Evolutionary conservation across 2,888 invertebrate genomes (phyloP).

Genomic region (Galeruca laticollis): DNA sequence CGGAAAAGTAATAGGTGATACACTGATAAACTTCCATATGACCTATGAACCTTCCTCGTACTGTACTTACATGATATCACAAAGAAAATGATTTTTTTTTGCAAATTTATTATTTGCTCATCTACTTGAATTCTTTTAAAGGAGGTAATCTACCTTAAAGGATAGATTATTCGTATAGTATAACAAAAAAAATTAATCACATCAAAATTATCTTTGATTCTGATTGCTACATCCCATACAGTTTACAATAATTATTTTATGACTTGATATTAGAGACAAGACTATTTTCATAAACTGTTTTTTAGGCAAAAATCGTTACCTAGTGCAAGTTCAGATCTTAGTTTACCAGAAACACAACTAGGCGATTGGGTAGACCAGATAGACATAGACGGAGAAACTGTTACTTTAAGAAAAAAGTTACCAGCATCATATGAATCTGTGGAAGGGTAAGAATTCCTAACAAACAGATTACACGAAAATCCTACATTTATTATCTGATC

Average conservation of each 20-base stretch:
- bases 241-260: neutral
- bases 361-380: conserved; percentile 73
- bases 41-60: no score
- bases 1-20: no score
- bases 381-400: conserved; percentile 75
- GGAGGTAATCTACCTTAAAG: no score
- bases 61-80: no score
- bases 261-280: neutral
- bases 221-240: neutral
- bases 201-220: conserved; percentile 19
- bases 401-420: conserved; percentile 73
- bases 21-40: no score
- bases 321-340: conserved; percentile 79
- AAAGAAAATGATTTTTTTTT: no score
- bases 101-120: no score
- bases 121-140: no score
- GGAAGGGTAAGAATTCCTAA: conserved; percentile 53
- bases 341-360: conserved; percentile 70
- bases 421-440: conserved; percentile 62
- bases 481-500: neutral
- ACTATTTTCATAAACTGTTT: conserved; percentile 2
- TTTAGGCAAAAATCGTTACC: conserved; percentile 82
- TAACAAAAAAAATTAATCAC: no score
- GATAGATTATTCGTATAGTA: no score
- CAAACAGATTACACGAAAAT: neutral